Base-by-base conservation (phyloP, 2,113 vertebrate species). In the Puffinus mauretanicus region DNA sequence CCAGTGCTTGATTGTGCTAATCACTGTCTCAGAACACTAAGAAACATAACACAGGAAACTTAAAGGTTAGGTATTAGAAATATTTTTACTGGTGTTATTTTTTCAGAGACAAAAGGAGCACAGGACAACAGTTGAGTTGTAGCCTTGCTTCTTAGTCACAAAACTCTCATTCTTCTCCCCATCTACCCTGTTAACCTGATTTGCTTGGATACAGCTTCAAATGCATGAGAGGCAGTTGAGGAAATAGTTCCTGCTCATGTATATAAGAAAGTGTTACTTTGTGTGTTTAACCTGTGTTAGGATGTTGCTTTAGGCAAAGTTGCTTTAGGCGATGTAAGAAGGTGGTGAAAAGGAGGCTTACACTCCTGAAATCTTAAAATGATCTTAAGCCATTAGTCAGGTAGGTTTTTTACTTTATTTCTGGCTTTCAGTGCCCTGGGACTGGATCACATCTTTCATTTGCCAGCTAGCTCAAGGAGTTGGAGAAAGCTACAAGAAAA, bases 151-250 rank as follows among this genome's bases (percentile, higher is more conserved):
- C 67, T 94, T 78, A 92, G 66, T 93, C 87, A 94, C 32, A 72
- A 72, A 83, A 47, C 32, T 32, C 8, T 90, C 49, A 44, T 30
- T 73, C 64, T 58, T 84, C 52, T 57, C 27, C 38, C 42, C 27
- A 11, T 88, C 82, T 86, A 78, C 26, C 16, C 29, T 69, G 29
- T 60, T 88, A 60, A 49, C 26, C 84, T 82, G 16, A 80, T 77
- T 96, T 95, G 62, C 46, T 93, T 84, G 54, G 54, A 49, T 93
- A 66, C 70, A 72, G 40, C 11, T 94, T 94, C 71, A 90, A 89
- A 65, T 71, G 73, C 27, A 27, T 36, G 49, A 94, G 54, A 91
- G 36, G 29, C 32, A 54, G 36, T 54, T 85, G 58, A 87, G 34
- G 49, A 72, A 91, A 69, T 40, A 34, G 18, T 49, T 93, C n/a